Base-by-base conservation (phyloP, 2,888 invertebrate species). In the Suillia variegata region DNA sequence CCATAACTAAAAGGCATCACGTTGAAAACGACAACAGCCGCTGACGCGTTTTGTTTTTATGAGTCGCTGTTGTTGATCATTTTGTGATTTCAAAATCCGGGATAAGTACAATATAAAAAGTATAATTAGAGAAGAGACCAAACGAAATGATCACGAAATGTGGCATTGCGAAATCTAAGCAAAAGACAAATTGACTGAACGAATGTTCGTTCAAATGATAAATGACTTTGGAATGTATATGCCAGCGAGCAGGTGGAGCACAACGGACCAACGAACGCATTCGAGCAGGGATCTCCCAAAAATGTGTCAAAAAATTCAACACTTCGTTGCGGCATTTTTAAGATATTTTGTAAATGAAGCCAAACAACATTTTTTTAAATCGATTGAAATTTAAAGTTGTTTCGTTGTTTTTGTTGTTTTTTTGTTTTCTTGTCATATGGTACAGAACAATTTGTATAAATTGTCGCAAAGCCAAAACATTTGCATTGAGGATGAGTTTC, bases 41-140 rank as follows among this genome's bases (percentile, higher is more conserved):
- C 62, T 61, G 58, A 64, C 62, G 64, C 59, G 62, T 47, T 59
- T 64, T 59, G 61, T 61, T 62, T 61, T 52, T 52, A 50, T 56
- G 56, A 56, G 38, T 45, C 52, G 52, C 33, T 51, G n/a, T n/a
- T n/a, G n/a, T n/a, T n/a, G n/a, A n/a, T n/a, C 20, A 5, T 8
- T 45, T 45, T 18, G 45, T 18, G 45, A 45, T 18, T 20, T 20
- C 45, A 17, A 20, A 45, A 17, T 45, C 45, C 45, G 45, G 18
- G 17, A 45, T 45, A 38, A 13, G n/a, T n/a, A n/a, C 38, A 38
- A 6, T n/a, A n/a, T n/a, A n/a, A n/a, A n/a, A n/a, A n/a, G n/a
- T n/a, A 38, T 8, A 38, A n/a, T 20, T 20, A 45, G 17, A 20
- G 18, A 17, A 45, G 18, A 18, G 45, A 20, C 3, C 6, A 8